Percentiles rank a stretch among this genome's conserved stretches.
Conservation (phyloP, 2,888 invertebrate genomes). For the Xiphydria camelus region DNA sequence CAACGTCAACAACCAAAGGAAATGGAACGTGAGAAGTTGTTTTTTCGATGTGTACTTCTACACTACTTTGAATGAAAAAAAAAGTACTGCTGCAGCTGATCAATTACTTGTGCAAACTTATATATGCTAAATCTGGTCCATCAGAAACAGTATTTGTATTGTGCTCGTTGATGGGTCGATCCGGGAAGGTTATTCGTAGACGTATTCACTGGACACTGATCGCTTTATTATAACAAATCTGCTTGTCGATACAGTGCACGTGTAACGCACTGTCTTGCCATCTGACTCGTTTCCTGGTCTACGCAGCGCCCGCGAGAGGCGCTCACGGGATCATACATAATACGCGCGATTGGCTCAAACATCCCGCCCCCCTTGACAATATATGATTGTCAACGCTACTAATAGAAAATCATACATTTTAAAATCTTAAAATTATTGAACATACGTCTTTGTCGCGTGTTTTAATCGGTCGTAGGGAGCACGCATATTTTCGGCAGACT, state of each 20-base stretch:
- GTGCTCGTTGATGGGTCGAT: background rate
- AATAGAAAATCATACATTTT: background rate
- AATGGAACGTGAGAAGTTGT: too few species aligned
- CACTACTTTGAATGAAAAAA: too few species aligned
- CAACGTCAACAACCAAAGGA: too few species aligned
- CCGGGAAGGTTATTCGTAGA: background rate
- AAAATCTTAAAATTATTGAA: background rate
- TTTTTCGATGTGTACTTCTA: too few species aligned
- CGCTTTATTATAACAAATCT: background rate
- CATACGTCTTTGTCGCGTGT: background rate
- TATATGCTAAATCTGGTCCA: too few species aligned
- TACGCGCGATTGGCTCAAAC: background rate
- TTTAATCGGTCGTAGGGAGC: constrained; percentile 1
- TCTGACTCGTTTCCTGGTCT: background rate
- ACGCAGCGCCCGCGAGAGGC: background rate
- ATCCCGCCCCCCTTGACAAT: background rate
- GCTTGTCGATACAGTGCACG: background rate
- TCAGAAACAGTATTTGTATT: too few species aligned
- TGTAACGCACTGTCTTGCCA: background rate
- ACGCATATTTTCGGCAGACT: constrained; percentile 12
- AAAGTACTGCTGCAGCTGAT: too few species aligned
- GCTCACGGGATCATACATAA: background rate
- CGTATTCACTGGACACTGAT: background rate
- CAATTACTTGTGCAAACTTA: too few species aligned
- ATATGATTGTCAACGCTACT: background rate